Base-by-base conservation (phyloP, 2,888 invertebrate species). In the Acanthococcus lagerstroemiae region DNA sequence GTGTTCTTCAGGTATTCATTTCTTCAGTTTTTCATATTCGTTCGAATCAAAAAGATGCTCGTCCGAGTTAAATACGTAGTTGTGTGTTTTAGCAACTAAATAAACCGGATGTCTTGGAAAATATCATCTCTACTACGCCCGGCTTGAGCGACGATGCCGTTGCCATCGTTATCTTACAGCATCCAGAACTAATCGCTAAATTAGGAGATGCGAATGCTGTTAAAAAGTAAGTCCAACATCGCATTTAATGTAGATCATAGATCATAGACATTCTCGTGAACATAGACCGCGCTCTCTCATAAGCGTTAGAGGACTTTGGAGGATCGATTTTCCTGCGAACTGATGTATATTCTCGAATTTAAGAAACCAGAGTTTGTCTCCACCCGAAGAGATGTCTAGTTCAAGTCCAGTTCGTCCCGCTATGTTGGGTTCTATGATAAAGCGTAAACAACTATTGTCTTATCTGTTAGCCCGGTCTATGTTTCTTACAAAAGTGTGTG, bases 131-230 rank as follows among this genome's bases (percentile, higher is more conserved):
- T 4, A 48, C 46, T 9, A 54, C 26, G 50, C 68, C 68, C 3
- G 44, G 48, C 9, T 19, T 68, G 7, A 21, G 24, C 15, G 44
- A 57, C 27, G 68, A 68, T 65, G 65, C 67, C 1, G 19, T 65
- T 21, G 68, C 66, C 2, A 3, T 68, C n/a, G 61, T 66, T n/a
- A 30, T 67, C 37, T 12, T 68, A 22, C 67, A 61, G 24, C 68
- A 67, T 66, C 45, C 68, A 27, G 68, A 67, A 48, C 15, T 68
- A 17, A 52, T 68, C n/a, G 37, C 30, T 0, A 68, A 67, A 55
- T 9, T 67, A 1, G 60, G 19, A 21, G 67, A 68, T 54, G 17
- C 25, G 6, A 26, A 37, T n/a, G 12, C 26, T 12, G 61, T 67
- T 2, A 67, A 67, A 61, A 45, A 54, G 63, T 63, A 27, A 9